These are phyloP conservation scores for Drosophila silvestris DNA, from an alignment of 2,888 invertebrate genomes.

Conservation along the genomic window DNA sequence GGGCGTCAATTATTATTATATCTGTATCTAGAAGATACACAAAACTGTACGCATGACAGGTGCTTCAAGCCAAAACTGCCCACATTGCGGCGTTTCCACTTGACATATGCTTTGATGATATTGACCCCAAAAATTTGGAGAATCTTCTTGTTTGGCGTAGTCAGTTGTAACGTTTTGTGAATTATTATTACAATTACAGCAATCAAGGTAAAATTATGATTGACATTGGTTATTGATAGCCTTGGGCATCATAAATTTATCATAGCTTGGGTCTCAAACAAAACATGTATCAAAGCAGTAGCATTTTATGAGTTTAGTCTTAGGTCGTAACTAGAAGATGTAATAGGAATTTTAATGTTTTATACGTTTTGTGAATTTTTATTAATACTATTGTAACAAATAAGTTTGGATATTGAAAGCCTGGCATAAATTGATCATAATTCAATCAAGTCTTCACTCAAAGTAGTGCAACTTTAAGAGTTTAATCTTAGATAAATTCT, in stretches of 20 bases:
- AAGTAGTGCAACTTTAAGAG: neutral
- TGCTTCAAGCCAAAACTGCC: slow-evolving; percentile 19
- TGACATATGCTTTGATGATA: slow-evolving; percentile 19
- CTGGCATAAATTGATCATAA: neutral
- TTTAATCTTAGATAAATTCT: neutral
- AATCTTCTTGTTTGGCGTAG: slow-evolving; percentile 3
- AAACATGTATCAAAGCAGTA: neutral
- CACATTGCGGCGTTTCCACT: slow-evolving; percentile 3
- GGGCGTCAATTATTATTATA: slow-evolving; percentile 29
- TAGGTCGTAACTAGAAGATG: rapidly evolving
- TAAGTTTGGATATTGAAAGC: neutral
- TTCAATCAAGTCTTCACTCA: neutral
- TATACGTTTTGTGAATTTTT: too few species aligned
- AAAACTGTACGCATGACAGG: slow-evolving; percentile 26
- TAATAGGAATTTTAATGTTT: neutral
- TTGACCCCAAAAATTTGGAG: slow-evolving; percentile 20
- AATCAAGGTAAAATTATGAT: neutral
- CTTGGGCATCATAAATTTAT: neutral
- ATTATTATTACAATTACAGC: neutral
- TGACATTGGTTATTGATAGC: neutral
- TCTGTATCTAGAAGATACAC: slow-evolving; percentile 36
- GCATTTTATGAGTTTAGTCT: neutral
- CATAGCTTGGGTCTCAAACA: neutral
- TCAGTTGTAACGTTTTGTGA: neutral
- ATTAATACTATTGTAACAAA: too few species aligned